Base-by-base conservation (phyloP, 2,888 invertebrate genomes). In the Strigamia crassipes region DNA sequence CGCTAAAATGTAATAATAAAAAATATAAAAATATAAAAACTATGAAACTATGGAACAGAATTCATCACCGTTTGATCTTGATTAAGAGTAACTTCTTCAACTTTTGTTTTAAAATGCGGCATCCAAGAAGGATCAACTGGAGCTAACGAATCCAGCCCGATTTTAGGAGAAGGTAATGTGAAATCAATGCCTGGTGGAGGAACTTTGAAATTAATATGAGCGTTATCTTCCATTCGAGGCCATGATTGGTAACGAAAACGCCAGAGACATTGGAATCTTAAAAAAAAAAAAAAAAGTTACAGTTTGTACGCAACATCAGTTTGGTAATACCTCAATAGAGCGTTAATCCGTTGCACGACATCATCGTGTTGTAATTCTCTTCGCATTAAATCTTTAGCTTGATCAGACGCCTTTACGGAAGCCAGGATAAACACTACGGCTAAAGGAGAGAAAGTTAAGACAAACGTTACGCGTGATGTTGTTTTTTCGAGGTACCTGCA, bases 111-210 rank as follows among this genome's bases (percentile, higher is more conserved):
- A 82, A 96, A 96, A 87, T 96, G 94, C 0, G 99, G 96, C 91
- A 96, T 95, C 99, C 99, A 99, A 0, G 99, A 99, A 13, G 99
- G 98, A 90, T 99, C 99, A 0, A 98, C 96, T 0, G 97, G 96
- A 0, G 96, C 95, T 83, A 96, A 89, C 41, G 95, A 94, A 88
- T 96, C 97, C 61, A 97, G 94, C 3, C 99, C 99, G 84, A 99
- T 98, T 87, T 99, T 97, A 0, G 99, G 99, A 0, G 99, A 99
- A 0, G 99, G 99, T 80, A 99, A 89, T 0, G 99, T 99, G 87
- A 99, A 99, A 87, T 99, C 99, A 83, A 99, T 99, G 23, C 97
- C 96, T 0, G 99, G 99, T 0, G 99, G 99, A 0, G 99, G 98
- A 1, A 99, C 97, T 90, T 99, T 99, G 88, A 99, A 99, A 0